Conservation (phyloP, 1,140 invertebrate species). For the Pinna nobilis region DNA sequence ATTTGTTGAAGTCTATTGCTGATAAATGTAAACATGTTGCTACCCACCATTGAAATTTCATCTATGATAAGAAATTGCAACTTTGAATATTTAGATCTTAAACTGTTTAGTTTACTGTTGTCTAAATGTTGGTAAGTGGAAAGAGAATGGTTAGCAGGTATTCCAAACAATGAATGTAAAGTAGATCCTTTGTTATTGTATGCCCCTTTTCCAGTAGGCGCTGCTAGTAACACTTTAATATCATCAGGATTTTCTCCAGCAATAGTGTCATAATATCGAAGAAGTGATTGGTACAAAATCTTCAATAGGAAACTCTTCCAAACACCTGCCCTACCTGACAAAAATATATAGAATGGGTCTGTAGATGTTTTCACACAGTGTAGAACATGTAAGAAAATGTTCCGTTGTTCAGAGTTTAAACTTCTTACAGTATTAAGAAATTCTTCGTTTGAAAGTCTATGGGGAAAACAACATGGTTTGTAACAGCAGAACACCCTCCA, state of each 20-base stretch:
- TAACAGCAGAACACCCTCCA: neutral
- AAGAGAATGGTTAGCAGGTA: slow-evolving; percentile 29
- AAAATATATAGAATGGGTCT: slow-evolving; percentile 24
- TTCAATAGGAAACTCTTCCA: slow-evolving; percentile 39
- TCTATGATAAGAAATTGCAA: slow-evolving; percentile 29
- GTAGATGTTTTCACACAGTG: neutral
- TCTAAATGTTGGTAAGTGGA: slow-evolving; percentile 15
- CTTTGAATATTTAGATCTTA: neutral
- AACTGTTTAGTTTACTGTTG: slow-evolving; percentile 23
- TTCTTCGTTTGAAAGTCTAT: neutral
- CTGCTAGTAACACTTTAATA: slow-evolving; percentile 38
- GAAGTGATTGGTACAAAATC: slow-evolving; percentile 36
- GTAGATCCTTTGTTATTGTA: slow-evolving; percentile 42
- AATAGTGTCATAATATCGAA: slow-evolving; percentile 31
- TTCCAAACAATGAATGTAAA: slow-evolving; percentile 36
- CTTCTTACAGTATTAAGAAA: neutral
- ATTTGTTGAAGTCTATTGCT: slow-evolving; percentile 31
- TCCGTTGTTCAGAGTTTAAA: neutral
- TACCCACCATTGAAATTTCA: slow-evolving; percentile 43
- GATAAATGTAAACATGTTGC: slow-evolving; percentile 36
- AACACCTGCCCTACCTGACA: slow-evolving; percentile 46
- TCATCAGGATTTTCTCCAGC: slow-evolving; percentile 46
- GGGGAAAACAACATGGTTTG: neutral
- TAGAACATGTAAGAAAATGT: neutral
- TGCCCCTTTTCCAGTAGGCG: slow-evolving; percentile 49